A percentile compares a stretch with the other conserved stretches of the same genome.
Conservation (phyloP, 2,888 invertebrate species). For the Mayetiola destructor region DNA sequence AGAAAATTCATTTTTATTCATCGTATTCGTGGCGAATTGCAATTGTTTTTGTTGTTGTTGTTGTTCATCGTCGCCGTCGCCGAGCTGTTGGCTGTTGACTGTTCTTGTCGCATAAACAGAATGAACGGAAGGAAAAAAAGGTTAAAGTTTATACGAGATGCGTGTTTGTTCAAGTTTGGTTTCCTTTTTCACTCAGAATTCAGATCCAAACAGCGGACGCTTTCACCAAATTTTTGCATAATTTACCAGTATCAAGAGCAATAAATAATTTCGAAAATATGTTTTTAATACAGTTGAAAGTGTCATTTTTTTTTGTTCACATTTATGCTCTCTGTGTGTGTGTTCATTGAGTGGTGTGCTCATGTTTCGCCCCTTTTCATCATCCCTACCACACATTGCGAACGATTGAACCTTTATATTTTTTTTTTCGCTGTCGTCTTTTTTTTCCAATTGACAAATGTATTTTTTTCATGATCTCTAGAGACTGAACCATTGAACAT, state of each 20-base stretch:
- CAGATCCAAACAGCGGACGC: too few relatives aligned
- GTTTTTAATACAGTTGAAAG: too few relatives aligned
- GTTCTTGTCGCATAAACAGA: not conserved
- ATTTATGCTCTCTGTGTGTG: too few relatives aligned
- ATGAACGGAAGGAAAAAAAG: not conserved
- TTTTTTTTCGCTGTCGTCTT: not conserved
- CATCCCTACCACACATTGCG: too few relatives aligned
- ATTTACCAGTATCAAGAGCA: slow-evolving; percentile 8
- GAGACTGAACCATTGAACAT: too few relatives aligned
- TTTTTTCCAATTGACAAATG: slow-evolving; percentile 9
- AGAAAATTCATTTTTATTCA: not conserved
- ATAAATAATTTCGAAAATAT: slow-evolving; percentile 12
- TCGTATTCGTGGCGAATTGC: not conserved
- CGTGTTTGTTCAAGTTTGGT: too few relatives aligned
- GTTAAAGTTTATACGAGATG: too few relatives aligned
- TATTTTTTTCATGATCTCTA: slow-evolving; percentile 9
- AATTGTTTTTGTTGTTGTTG: not conserved
- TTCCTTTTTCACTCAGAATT: too few relatives aligned
- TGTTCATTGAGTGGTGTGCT: not conserved
- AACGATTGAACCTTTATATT: too few relatives aligned
- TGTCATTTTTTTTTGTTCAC: too few relatives aligned
- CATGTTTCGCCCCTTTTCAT: not conserved
- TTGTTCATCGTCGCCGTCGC: not conserved
- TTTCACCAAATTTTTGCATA: not conserved
- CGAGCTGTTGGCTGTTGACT: not conserved